Evolutionary conservation across 2,113 vertebrate species (phyloP), one percentile per base, ranked within the genome.

Genomic region (Platycercus adscitus): DNA sequence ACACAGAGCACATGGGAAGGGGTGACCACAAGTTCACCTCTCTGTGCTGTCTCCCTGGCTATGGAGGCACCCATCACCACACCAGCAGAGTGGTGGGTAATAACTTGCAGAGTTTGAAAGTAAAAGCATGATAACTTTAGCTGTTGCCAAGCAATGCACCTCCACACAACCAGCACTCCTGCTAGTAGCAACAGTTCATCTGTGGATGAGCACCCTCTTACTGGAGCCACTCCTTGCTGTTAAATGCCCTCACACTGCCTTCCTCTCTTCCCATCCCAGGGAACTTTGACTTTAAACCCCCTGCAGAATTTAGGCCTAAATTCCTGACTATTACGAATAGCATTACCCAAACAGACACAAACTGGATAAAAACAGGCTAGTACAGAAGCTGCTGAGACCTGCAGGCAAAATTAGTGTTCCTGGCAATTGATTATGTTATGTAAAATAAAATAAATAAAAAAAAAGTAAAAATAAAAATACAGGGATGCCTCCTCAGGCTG

Each of bases 41-140:
- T 31, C 58, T 70, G 31, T 44, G 23, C 25, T 13, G 3, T 23
- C 17, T 78, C 46, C n/a, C 55, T 13, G 4, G 26, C 33, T 73
- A 4, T 13, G 9, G 44, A 83, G 46, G 43, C 37, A 73, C 29
- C 7, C 47, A n/a, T 11, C 1, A 3, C 4, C 17, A 23, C 35
- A 26, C 26, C 2, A 9, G n/a, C 1, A 0, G 2, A 7, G 3
- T 1, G 4, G 28, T 7, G 1, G 0, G n/a, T 31, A 18, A 21
- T 49, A 66, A 41, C 15, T 56, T 11, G 3, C 3, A 2, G n/a
- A 7, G 2, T 29, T 55, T 81, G n/a, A 35, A 50, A 69, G 49
- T 21, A 71, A 83, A 89, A 75, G 0, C 4, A 25, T 2, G 7
- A 44, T 8, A 49, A 4, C 28, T 81, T 13, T 1, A 73, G 14